Evolutionary conservation across 2,888 invertebrate species (phyloP), one percentile per base, ranked within the genome.

Genomic region (Stratiomys singularior): DNA sequence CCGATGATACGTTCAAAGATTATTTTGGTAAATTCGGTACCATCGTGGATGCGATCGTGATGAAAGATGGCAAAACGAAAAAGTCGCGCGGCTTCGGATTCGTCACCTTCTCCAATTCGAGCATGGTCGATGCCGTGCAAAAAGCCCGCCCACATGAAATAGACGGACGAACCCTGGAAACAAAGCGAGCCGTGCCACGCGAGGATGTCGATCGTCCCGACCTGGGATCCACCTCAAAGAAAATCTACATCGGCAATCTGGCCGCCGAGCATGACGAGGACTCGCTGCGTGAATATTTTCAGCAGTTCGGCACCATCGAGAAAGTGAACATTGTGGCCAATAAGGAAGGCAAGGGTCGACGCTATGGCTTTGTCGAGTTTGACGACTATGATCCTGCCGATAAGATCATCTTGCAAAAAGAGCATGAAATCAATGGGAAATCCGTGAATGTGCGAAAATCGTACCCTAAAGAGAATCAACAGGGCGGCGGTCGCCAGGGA

Each of bases 401-500:
- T 44, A 69, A 69, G 30, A 69, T 69, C 13, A 69, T 69, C 18
- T 69, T 69, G 15, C 30, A n/a, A 15, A 69, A 69, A 21, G 69
- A 69, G 47, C 69, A 69, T 21, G 69, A 69, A 25, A 47, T 69
- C 46, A 21, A 69, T 11, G 69, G 69, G 21, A 69, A 69, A 15
- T 69, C 69, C 7, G 69, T 69, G 1, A 69, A 69, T 25, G 69
- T 69, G 7, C 69, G 69, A 27, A 69, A 69, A 25, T 69, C 69
- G 46, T 69, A 69, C 23, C 69, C 69, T 13, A 69, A 69, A 47
- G 69, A 69, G 23, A 69, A 69, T 58, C 82, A 80, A 11, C 69
- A 69, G 44, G 83, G 82, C 72, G 79, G 80, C 30, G 79, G 77
- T 37, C 79, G 80, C 66, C 76, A 77, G 23, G 52, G 66, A 30